Evolutionary conservation across 2,888 invertebrate genomes (phyloP).

Genomic region (Leptinotarsa peninsularis): DNA sequence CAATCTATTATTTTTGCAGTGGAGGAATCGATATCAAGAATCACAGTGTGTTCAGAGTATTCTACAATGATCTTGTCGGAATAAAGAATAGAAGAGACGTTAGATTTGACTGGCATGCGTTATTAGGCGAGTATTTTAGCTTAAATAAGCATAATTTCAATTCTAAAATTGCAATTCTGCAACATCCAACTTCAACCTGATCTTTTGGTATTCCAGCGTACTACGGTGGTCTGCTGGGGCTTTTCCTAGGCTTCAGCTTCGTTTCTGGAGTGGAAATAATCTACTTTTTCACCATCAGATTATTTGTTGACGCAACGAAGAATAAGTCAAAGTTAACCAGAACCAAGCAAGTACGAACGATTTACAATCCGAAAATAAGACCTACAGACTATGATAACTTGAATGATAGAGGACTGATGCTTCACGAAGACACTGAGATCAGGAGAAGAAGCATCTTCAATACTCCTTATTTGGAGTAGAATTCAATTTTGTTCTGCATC

Average conservation of each 20-base stretch:
- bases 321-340: not conserved
- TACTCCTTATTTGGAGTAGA: slow-evolving; percentile 1
- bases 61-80: slow-evolving; percentile 76
- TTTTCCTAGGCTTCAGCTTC: slow-evolving; percentile 79
- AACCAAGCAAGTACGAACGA: not conserved
- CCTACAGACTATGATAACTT: not conserved
- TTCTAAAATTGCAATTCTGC: too few relatives aligned
- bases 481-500: too few relatives aligned
- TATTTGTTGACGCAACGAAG: slow-evolving; percentile 8
- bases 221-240: slow-evolving; percentile 77
- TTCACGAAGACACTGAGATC: not conserved
- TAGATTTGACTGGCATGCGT: slow-evolving; percentile 77
- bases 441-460: not conserved
- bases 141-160: not conserved
- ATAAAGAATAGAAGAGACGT: slow-evolving; percentile 76
- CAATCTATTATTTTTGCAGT: slow-evolving; percentile 34
- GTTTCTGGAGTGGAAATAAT: slow-evolving; percentile 76
- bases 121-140: slow-evolving; percentile 71
- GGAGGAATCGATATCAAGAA: slow-evolving; percentile 66
- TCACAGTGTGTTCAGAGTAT: slow-evolving; percentile 73
- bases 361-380: not conserved
- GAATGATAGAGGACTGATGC: not conserved
- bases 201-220: slow-evolving; percentile 69
- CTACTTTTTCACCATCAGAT: slow-evolving; percentile 70
- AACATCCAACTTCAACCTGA: not conserved